Base-by-base conservation (phyloP, 2,888 invertebrate species). In the Temnothorax rugatulus region DNA sequence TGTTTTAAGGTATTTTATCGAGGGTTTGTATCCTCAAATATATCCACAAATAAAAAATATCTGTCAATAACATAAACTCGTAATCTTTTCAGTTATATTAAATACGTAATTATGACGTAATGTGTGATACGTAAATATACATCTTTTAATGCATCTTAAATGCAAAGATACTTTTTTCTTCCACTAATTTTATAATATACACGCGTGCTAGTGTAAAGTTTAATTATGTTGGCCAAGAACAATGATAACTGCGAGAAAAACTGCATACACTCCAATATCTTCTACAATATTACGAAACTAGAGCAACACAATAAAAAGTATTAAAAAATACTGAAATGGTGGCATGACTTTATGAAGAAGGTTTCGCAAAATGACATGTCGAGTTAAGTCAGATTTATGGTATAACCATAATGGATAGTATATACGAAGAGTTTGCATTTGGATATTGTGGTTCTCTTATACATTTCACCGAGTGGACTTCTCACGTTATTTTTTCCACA, bases 351-450 rank as follows among this genome's bases (percentile, higher is more conserved):
- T 38, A 38, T 47, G 59, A 50, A 63, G 75, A 57, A 83, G 61
- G 84, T 34, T 71, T 82, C 54, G 63, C 52, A 77, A 84, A 87
- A 83, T 81, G 64, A 50, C 71, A 29, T 50, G 69, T 21, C 68
- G 73, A 50, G 50, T 68, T 73, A 82, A 76, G 82, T 79, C 66
- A 82, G 84, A 89, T 90, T 89, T 89, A 84, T 81, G 57, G 47
- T 84, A 83, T 86, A 88, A 90, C 87, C 83, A 73, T 87, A 90
- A 90, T 74, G 83, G 84, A 88, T 82, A 64, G 81, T 76, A 71
- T 73, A 75, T 29, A 81, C 84, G 59, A 77, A 82, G 54, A 73
- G 82, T 68, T 57, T 61, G 79, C 64, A 81, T 52, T 69, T 38
- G 52, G 59, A 71, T 73, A 59, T 73, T 71, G 44, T 44, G 44